A percentile compares a stretch with the other conserved stretches of the same genome.
Evolutionary conservation across 2,888 invertebrate genomes (phyloP).

Genomic region (Geotrupes spiniger): DNA sequence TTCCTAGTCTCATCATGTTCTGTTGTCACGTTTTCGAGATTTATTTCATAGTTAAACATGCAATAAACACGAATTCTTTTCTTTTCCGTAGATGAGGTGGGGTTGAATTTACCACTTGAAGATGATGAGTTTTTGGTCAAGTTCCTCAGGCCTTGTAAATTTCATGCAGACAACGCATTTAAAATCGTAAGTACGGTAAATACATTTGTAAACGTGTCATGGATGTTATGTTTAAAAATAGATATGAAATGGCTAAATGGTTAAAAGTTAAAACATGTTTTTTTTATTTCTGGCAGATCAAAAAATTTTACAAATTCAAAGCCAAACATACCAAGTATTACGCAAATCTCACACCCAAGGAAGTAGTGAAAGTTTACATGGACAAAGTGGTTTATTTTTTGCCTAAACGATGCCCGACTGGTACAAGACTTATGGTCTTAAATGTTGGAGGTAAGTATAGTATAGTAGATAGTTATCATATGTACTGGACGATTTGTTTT

Average conservation of each 20-base stretch:
- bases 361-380: slow-evolving; percentile 61
- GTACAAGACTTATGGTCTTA: slow-evolving; percentile 66
- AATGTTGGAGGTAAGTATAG: slow-evolving; percentile 66
- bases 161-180: slow-evolving; percentile 78
- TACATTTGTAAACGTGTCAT: no score
- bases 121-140: slow-evolving; percentile 71
- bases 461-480: no score
- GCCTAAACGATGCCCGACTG: slow-evolving; percentile 65
- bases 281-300: no score
- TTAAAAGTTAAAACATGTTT: no score
- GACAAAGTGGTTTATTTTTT: slow-evolving; percentile 66
- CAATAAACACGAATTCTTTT: no score
- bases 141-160: slow-evolving; percentile 84
- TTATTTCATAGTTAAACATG: no score
- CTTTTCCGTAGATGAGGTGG: slow-evolving; percentile 65
- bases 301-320: slow-evolving; percentile 70
- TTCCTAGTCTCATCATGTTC: no score
- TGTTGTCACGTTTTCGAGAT: no score
- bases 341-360: slow-evolving; percentile 60
- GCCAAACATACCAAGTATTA: slow-evolving; percentile 61
- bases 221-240: no score
- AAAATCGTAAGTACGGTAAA: slow-evolving; percentile 60
- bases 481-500: slow-evolving; percentile 27
- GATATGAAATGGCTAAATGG: no score
- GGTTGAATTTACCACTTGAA: slow-evolving; percentile 62